Evolutionary conservation across 2,797 vertebrate genomes (phyloP).

Genomic region (Miichthys miiuy): DNA sequence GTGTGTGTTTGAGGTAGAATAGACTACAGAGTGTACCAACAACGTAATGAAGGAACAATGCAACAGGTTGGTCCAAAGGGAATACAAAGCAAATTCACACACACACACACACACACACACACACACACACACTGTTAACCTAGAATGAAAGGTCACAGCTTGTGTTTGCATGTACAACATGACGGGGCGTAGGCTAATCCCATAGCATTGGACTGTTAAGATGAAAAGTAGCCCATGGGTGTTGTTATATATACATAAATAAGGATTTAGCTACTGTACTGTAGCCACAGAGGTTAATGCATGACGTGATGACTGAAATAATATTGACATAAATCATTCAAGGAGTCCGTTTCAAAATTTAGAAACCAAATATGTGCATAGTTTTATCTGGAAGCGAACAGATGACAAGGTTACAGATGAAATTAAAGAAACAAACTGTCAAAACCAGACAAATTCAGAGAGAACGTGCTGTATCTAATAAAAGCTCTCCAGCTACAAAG

Average conservation of each 20-base stretch:
- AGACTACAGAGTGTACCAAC: constrained; percentile 31
- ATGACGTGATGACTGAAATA: background rate
- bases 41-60: constrained; percentile 29
- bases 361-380: background rate
- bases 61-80: constrained; percentile 8
- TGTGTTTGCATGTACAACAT: constrained; percentile 17
- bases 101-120: background rate
- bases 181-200: constrained; percentile 33
- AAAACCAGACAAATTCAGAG: no score
- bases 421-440: background rate
- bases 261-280: background rate
- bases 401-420: background rate
- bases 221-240: constrained; percentile 1
- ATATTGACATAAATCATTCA: no score
- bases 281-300: background rate
- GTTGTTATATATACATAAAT: background rate
- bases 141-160: background rate
- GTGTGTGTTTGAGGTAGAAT: constrained; percentile 9
- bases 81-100: background rate
- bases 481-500: constrained; percentile 6
- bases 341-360: background rate
- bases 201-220: constrained; percentile 26
- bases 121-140: background rate
- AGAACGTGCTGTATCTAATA: background rate
- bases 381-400: background rate